Percentiles rank a stretch among this genome's conserved stretches.
These are phyloP conservation scores for Anabacerthia variegaticeps DNA, from an alignment of 2,797 vertebrate species.

Conservation along the genomic window DNA sequence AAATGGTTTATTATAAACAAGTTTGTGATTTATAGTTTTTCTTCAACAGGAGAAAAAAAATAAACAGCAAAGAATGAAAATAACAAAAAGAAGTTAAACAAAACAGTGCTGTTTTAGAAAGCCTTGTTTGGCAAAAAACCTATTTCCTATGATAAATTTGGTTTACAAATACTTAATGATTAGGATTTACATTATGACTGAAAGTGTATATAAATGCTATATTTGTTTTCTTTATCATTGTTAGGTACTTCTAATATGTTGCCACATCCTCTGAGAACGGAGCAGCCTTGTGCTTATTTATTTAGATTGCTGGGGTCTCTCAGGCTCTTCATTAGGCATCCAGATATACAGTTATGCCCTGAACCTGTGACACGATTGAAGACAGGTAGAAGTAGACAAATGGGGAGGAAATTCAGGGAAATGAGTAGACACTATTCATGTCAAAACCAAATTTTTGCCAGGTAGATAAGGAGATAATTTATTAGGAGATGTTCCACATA, in stretches of 20 bases:
- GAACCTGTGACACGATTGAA: background rate
- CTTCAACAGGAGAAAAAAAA: background rate
- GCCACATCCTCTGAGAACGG: background rate
- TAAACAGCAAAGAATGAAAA: background rate
- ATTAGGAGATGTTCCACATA: background rate
- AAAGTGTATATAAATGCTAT: background rate
- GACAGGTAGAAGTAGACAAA: background rate
- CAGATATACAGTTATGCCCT: background rate
- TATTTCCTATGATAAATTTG: background rate
- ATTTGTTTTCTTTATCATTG: background rate
- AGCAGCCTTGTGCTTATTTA: background rate
- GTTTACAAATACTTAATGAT: background rate
- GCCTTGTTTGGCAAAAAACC: background rate
- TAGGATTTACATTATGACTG: background rate
- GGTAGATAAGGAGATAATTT: background rate
- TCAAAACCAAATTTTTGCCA: background rate
- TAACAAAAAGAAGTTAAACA: background rate
- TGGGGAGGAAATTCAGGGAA: background rate
- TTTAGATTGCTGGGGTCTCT: background rate
- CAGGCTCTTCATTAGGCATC: background rate
- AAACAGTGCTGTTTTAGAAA: background rate
- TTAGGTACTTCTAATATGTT: background rate
- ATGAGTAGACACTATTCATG: background rate
- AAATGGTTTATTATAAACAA: background rate
- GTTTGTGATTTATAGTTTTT: background rate